Base-by-base conservation (phyloP, 2,888 invertebrate genomes). In the Opisthograptis luteolata region DNA sequence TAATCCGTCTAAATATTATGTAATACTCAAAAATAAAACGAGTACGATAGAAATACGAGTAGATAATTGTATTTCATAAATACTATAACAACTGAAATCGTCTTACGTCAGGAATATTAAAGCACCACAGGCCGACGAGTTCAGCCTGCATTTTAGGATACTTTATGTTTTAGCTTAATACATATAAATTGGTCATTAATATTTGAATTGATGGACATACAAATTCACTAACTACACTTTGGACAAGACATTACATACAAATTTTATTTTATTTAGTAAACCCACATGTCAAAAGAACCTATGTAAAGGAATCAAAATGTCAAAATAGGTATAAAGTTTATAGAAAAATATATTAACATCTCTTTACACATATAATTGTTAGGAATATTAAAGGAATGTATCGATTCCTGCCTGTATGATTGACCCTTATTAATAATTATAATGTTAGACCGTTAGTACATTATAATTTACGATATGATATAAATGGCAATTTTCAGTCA, bases 321-420 rank as follows among this genome's bases (percentile, higher is more conserved):
- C 37, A 41, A 28, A 42, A 35, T 19, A 14, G n/a, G 8, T 22
- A 25, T 40, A 34, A 50, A 48, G 39, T 22, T 22, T 20, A 36
- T 60, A 60, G 10, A 54, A 58, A 57, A 58, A 60, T 55, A 57
- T 55, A 60, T 55, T 50, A 44, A 54, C 34, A 50, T 52, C 30
- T 57, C 25, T 51, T 22, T 54, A 51, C 49, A 49, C 56, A 48
- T 55, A 32, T 39, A 19, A 27, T 6, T 17, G 25, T 22, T n/a
- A n/a, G 36, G n/a, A 52, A 54, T 48, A 48, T 20, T n/a, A 45
- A 37, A 44, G 47, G 54, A 51, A 58, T 51, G 41, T 46, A 42
- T 39, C 2, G 14, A 41, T 30, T 34, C 25, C 32, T 25, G 22
- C 22, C n/a, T 12, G 27, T 25, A 31, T 31, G n/a, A 36, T n/a